A percentile compares a stretch with the other conserved stretches of the same genome.
phyloP scores from a whole-genome alignment of 2,113 vertebrate genomes.

The Machaerirhynchus nigripectus region DNA sequence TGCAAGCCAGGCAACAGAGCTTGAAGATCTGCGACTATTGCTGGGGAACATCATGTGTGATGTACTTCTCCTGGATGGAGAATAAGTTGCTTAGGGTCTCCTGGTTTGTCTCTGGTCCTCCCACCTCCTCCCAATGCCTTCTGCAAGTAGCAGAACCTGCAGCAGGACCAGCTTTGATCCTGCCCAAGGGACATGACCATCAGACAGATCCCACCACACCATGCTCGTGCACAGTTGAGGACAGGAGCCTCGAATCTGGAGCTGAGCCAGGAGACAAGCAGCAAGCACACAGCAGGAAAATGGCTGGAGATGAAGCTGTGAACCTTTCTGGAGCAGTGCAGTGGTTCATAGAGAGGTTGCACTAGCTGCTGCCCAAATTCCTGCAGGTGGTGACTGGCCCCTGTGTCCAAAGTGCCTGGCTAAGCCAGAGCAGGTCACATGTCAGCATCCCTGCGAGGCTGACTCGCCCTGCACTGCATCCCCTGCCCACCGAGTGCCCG shows the following conservation, averaged over 20 bases:
- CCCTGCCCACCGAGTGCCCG: background rate
- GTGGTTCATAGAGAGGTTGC: background rate
- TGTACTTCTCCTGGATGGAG: background rate
- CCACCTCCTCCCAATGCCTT: background rate
- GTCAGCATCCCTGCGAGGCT: rapidly evolving
- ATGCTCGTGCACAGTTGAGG: rapidly evolving
- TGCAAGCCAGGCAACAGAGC: background rate
- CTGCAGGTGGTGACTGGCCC: background rate
- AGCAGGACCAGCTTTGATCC: background rate
- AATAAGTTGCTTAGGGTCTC: background rate
- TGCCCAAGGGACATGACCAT: background rate
- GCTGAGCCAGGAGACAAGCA: background rate
- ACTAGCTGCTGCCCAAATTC: background rate
- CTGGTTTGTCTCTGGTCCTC: background rate
- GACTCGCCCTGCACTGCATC: background rate
- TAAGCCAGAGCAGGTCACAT: background rate
- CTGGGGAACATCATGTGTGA: rapidly evolving
- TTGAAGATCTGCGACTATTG: background rate
- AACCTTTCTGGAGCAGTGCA: background rate
- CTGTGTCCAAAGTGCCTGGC: background rate
- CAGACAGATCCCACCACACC: rapidly evolving
- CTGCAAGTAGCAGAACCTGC: background rate
- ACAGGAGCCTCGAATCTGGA: background rate
- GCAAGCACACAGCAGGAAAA: background rate
- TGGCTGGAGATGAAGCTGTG: background rate